Evolutionary conservation across 2,888 invertebrate genomes (phyloP), one percentile per base, ranked within the genome.

Genomic region (Hydrotaea cyrtoneurina): DNA sequence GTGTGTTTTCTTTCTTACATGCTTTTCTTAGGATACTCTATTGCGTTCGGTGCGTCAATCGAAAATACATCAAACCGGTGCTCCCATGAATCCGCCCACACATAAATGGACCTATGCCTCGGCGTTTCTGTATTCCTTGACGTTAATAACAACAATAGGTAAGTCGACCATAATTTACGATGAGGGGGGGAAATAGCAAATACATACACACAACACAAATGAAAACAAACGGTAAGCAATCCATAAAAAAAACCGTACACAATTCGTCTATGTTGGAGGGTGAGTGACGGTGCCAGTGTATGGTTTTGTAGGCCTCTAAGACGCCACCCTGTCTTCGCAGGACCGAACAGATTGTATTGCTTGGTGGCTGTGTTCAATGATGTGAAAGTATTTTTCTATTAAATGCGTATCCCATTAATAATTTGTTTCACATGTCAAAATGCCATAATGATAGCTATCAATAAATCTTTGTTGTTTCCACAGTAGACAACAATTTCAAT

Each of bases 121-220:
- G 87, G 97, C 98, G 88, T 97, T 98, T 91, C 94, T 98, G 72
- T 98, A 98, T 92, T 98, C 98, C 31, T 94, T 98, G 88, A 98
- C 98, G 19, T 95, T 98, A 87, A 98, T 98, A 90, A 98, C 98
- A 10, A 98, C 98, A 53, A 98, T 98, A 88, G 98, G 98, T 98
- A 92, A 95, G 96, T 85, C 59, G 31, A 66, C 21, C 46, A 15
- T 46, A 15, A 69, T 69, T 69, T 69, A 69, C 46, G 69, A 69
- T 15, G 69, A 21, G 69, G 13, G n/a, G n/a, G n/a, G n/a, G n/a
- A n/a, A 46, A 66, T 46, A 69, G 21, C 19, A 39, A 11, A 43
- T n/a, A 4, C n/a, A n/a, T 50, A 4, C 31, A 31, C 2, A 31
- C 31, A 31, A n/a, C n/a, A n/a, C n/a, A n/a, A n/a, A n/a, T n/a